Evolutionary conservation across 2,888 invertebrate species (phyloP).

Genomic region (Phaonia tiefii): DNA sequence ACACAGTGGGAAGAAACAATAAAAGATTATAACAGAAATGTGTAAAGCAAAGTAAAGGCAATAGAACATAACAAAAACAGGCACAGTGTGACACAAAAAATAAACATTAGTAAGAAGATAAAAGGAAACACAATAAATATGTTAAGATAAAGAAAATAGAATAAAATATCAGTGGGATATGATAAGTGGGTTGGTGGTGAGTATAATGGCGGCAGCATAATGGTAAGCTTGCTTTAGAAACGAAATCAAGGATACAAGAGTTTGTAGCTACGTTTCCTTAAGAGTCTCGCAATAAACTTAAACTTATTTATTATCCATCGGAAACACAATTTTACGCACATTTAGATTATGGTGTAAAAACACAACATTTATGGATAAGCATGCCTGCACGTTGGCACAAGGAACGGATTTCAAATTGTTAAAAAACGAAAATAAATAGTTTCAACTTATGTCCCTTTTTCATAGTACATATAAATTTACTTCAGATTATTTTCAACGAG

Average conservation of each 20-base stretch:
- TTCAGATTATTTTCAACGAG: no score
- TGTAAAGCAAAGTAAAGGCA: no score
- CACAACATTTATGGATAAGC: conserved; percentile 21
- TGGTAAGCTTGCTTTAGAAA: conserved; percentile 25
- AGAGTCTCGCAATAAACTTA: not conserved
- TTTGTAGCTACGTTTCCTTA: not conserved
- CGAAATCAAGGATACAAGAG: not conserved
- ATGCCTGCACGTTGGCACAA: conserved; percentile 17
- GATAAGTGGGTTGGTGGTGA: not conserved
- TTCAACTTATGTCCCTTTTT: no score
- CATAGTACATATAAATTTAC: no score
- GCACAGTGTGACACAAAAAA: no score
- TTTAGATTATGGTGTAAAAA: not conserved
- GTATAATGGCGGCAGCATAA: conserved; percentile 3
- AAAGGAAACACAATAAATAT: not conserved
- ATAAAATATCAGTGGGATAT: not conserved
- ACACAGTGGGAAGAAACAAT: not conserved
- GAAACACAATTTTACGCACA: not conserved
- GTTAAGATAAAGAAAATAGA: not conserved
- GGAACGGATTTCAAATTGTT: no score
- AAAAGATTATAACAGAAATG: no score
- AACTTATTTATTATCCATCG: no score
- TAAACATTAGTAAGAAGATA: not conserved
- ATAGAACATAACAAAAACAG: not conserved
- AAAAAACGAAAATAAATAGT: no score